These are phyloP conservation scores for Ispidina picta DNA, from an alignment of 2,797 vertebrate genomes.

Conservation along the genomic window DNA sequence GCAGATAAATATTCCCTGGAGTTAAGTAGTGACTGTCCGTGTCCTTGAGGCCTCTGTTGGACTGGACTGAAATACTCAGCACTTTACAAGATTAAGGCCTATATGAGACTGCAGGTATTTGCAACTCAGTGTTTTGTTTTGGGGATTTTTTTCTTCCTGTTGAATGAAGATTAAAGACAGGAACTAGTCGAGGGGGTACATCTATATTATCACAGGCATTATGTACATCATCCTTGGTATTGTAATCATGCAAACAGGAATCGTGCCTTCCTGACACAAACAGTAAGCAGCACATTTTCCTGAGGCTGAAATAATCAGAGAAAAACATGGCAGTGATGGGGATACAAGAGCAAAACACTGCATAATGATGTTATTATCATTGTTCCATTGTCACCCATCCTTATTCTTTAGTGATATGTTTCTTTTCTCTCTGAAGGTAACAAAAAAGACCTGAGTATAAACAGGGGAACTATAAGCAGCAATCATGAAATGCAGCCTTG, in stretches of 20 bases:
- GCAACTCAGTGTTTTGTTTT: neutral
- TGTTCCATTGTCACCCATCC: conserved; percentile 65
- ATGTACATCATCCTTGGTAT: conserved; percentile 35
- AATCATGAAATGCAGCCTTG: conserved; percentile 8
- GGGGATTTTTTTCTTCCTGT: neutral
- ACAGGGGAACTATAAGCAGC: conserved; percentile 5
- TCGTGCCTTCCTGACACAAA: conserved; percentile 67
- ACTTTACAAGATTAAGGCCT: neutral
- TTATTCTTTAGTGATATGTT: conserved; percentile 43
- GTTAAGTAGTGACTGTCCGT: neutral
- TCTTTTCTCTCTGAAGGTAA: conserved; percentile 42
- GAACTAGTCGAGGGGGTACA: conserved; percentile 10
- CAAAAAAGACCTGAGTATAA: conserved; percentile 38
- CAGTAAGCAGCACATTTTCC: conserved; percentile 64
- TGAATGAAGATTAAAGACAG: conserved; percentile 39
- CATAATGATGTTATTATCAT: conserved; percentile 62
- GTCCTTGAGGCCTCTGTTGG: neutral
- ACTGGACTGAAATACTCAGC: neutral
- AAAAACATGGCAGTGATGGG: conserved; percentile 66
- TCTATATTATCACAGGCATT: conserved; percentile 67
- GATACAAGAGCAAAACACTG: conserved; percentile 65
- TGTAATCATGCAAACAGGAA: conserved; percentile 66
- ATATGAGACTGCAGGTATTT: neutral
- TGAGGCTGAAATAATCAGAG: conserved; percentile 73
- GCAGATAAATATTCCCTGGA: neutral